Conservation (phyloP, 1,140 invertebrate species). For the Matsumurasca onukii region DNA sequence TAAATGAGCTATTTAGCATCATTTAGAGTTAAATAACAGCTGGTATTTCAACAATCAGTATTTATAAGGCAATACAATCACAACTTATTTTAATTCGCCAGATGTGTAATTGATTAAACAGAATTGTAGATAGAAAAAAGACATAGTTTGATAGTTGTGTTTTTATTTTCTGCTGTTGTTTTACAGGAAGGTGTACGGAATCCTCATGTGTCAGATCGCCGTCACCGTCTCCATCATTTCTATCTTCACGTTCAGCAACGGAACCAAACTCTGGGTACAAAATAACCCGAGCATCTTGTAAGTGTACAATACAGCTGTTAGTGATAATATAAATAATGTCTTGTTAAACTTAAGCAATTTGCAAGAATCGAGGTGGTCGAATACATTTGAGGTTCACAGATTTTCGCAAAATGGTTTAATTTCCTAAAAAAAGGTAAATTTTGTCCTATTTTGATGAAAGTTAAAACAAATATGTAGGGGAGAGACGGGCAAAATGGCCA, state of each 20-base stretch:
- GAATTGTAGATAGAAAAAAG: background rate
- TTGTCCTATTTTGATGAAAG: too few species aligned
- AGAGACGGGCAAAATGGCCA: too few species aligned
- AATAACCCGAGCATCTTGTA: slow-evolving; percentile 35
- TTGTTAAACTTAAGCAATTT: background rate
- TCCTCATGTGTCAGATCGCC: slow-evolving; percentile 75
- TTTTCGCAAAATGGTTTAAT: background rate
- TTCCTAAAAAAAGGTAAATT: background rate
- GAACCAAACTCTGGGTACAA: slow-evolving; percentile 31
- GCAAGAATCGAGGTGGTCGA: background rate
- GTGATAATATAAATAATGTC: background rate
- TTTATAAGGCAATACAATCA: background rate
- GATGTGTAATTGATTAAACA: background rate
- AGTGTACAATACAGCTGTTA: slow-evolving; percentile 16
- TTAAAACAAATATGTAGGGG: too few species aligned
- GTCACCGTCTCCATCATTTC: slow-evolving; percentile 78
- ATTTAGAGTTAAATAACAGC: too few species aligned
- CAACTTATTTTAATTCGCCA: background rate
- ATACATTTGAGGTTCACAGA: background rate
- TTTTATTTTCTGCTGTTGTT: too few species aligned
- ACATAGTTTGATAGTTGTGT: too few species aligned
- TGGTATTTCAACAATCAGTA: too few species aligned
- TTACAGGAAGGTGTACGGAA: slow-evolving; percentile 77
- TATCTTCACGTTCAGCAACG: slow-evolving; percentile 54
- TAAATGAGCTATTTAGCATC: too few species aligned